phyloP scores from a whole-genome alignment of 1,140 invertebrate species.

The Metopolophium dirhodum region DNA sequence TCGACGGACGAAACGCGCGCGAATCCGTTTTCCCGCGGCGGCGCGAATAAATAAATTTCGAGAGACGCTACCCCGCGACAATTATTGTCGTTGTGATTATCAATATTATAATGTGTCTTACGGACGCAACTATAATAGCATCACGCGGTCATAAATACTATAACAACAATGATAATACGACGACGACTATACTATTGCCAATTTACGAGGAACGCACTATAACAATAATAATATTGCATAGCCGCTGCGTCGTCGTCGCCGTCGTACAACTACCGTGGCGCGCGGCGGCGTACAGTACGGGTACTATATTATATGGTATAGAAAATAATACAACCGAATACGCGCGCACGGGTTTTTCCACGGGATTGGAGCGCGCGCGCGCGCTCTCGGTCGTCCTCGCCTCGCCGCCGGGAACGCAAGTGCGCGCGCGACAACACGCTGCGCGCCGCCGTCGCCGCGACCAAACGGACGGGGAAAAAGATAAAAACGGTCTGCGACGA shows the following conservation, averaged over 20 bases:
- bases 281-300: slow-evolving; percentile 12
- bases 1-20: not conserved
- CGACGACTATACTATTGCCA: not conserved
- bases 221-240: not conserved
- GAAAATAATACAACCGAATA: not conserved
- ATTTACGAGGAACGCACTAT: not conserved
- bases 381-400: not conserved
- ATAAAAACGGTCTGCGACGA: not conserved
- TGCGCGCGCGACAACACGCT: not conserved
- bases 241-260: not conserved
- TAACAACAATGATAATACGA: not conserved
- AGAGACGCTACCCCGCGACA: not conserved
- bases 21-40: not conserved
- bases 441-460: not conserved
- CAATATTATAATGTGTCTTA: too few relatives aligned
- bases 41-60: not conserved
- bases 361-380: not conserved
- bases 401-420: not conserved
- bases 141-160: not conserved
- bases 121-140: not conserved
- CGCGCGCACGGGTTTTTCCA: slow-evolving; percentile 33
- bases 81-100: not conserved
- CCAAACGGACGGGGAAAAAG: not conserved
- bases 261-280: not conserved
- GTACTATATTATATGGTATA: not conserved